Percentiles rank a stretch among this genome's conserved stretches.
Evolutionary conservation across 2,888 invertebrate species (phyloP).

Genomic region (Hypercompe scribonia): DNA sequence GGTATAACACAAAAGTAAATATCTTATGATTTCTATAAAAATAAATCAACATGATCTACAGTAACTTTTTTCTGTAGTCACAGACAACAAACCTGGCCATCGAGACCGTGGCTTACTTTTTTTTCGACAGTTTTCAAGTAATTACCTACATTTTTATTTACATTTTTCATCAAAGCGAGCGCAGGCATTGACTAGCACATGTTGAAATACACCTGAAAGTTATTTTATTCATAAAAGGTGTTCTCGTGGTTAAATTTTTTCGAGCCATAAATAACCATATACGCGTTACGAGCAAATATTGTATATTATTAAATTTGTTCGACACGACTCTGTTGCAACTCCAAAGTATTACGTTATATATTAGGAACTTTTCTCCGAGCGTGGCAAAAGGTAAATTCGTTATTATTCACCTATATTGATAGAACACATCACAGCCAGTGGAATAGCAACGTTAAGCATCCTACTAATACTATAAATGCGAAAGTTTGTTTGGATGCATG

Average conservation of each 20-base stretch:
- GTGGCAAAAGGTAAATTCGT: background rate
- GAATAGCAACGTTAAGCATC: too few species aligned
- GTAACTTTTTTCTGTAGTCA: constrained; percentile 21
- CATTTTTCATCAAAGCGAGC: constrained; percentile 15
- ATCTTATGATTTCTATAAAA: background rate
- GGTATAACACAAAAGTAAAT: background rate
- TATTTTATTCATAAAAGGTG: constrained; percentile 9
- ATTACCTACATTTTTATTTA: constrained; percentile 9
- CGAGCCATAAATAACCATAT: constrained; percentile 1
- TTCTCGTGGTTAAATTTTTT: constrained; percentile 12
- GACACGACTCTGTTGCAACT: constrained; percentile 7
- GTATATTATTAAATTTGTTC: constrained; percentile 3
- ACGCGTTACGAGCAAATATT: constrained; percentile 2
- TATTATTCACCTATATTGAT: background rate
- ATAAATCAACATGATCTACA: background rate
- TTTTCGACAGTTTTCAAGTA: too few species aligned
- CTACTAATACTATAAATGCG: too few species aligned
- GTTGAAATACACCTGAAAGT: constrained; percentile 15
- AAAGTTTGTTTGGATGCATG: too few species aligned
- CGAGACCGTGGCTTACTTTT: constrained; percentile 41
- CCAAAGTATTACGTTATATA: constrained; percentile 2
- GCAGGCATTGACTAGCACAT: constrained; percentile 8
- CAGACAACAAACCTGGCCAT: constrained; percentile 22
- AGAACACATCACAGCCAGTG: background rate
- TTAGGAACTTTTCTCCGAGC: background rate